A percentile compares a stretch with the other conserved stretches of the same genome.
Conservation (phyloP, 2,113 vertebrate species). For the Xiphias gladius region DNA sequence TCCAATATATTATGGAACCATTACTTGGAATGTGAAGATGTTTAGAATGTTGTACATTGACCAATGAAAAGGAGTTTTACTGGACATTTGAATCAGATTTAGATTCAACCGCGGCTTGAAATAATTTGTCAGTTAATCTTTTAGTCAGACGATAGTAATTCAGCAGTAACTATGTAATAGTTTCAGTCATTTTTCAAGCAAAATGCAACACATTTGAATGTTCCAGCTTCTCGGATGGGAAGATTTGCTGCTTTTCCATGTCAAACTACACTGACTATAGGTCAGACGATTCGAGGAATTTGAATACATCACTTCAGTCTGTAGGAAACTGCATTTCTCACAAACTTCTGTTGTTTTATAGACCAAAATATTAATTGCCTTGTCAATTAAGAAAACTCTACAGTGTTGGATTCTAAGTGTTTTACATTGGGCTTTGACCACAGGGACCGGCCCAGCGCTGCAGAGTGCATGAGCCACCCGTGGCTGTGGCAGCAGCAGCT, state of each 20-base stretch:
- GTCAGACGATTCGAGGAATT: neutral
- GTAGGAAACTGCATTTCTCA: too few relatives aligned
- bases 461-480: conserved; percentile 91
- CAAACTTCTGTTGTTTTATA: too few relatives aligned
- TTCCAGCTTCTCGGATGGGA: too few relatives aligned
- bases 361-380: neutral
- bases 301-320: neutral
- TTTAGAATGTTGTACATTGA: neutral
- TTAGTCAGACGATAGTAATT: neutral
- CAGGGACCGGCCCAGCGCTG: conserved; percentile 92
- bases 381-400: neutral
- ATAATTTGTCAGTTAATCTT: neutral
- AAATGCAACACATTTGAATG: too few relatives aligned
- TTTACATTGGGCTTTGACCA: neutral
- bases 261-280: neutral
- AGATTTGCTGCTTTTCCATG: too few relatives aligned
- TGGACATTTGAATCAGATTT: neutral
- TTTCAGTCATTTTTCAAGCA: too few relatives aligned
- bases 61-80: neutral
- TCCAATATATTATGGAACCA: neutral
- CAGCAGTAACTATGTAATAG: too few relatives aligned
- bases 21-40: neutral
- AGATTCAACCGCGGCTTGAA: neutral
- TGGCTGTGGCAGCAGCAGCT: conserved; percentile 91
- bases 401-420: neutral